phyloP scores from a whole-genome alignment of 1,140 invertebrate genomes.

The Diachasma alloeum region DNA sequence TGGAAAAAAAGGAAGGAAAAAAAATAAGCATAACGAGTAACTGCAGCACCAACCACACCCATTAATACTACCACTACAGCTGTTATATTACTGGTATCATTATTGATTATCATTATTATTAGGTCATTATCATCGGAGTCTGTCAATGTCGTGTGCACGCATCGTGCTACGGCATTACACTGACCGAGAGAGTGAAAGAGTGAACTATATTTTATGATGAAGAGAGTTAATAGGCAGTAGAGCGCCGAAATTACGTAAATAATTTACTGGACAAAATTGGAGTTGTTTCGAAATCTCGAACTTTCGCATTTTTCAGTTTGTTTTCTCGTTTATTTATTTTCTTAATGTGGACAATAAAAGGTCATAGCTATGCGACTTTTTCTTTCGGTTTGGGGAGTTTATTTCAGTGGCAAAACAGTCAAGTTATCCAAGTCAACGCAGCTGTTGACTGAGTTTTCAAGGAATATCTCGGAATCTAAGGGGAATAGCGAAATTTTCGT shows the following conservation, averaged over 20 bases:
- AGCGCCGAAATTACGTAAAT: not conserved
- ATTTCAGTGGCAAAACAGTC: too few relatives aligned
- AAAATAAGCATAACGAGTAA: not conserved
- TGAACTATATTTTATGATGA: conserved; percentile 7
- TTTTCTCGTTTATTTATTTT: not conserved
- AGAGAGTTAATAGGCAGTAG: not conserved
- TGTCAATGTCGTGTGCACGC: conserved; percentile 23
- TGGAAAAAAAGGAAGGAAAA: not conserved
- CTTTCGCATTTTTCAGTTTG: not conserved
- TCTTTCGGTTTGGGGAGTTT: not conserved
- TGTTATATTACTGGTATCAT: conserved; percentile 34
- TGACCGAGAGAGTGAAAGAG: conserved; percentile 21
- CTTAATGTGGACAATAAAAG: not conserved
- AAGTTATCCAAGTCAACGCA: too few relatives aligned
- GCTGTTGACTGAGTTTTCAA: too few relatives aligned
- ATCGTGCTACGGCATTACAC: conserved; percentile 30
- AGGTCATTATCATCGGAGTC: conserved; percentile 31
- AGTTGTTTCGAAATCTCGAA: not conserved
- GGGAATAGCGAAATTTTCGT: too few relatives aligned
- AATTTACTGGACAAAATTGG: not conserved
- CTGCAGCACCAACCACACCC: conserved; percentile 24
- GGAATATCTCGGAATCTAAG: too few relatives aligned
- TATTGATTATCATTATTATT: conserved; percentile 35
- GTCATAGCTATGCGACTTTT: not conserved
- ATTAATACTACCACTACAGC: conserved; percentile 35